Base-by-base conservation (phyloP, 2,888 invertebrate species). In the Resseliella maxima region DNA sequence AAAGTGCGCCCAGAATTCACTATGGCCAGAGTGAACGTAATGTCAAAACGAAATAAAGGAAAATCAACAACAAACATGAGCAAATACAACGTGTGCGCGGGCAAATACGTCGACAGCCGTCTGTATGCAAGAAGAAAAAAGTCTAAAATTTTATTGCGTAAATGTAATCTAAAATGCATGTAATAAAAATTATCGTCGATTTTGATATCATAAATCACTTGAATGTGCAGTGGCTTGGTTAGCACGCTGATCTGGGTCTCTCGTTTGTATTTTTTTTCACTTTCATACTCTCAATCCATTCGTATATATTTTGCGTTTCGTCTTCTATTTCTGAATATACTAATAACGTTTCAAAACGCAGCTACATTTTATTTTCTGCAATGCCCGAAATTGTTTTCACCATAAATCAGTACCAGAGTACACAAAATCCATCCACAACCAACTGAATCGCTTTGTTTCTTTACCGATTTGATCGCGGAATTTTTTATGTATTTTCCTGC, bases 131-230 rank as follows among this genome's bases (percentile, higher is more conserved):
- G n/a, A n/a, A n/a, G n/a, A 36, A 83, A 83, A 83, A n/a, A 83
- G 83, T 83, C 83, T 38, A 83, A 38, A 83, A 38, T 83, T 83
- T 83, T 83, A 83, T 83, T 83, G 83, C 83, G 83, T 83, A 83
- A 83, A 83, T 83, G 38, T 83, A 83, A 83, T 83, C 83, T 83
- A 83, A 83, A 83, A 83, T 83, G 83, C 83, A 83, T 83, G 83
- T 83, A 83, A 83, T 83, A 83, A 83, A 83, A 83, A 83, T 83
- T 83, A 83, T 83, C 83, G 83, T 83, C 38, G 38, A 83, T 83
- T 83, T 83, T 38, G 83, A 83, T 83, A 83, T 83, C 38, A 83
- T 83, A 83, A 83, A 83, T 83, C 83, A 83, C 83, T 83, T 38
- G 83, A 24, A 35, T 36, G 36, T 83, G 38, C 83, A 83, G 72